Conservation (phyloP, 2,888 invertebrate species). For the Theretra japonica region DNA sequence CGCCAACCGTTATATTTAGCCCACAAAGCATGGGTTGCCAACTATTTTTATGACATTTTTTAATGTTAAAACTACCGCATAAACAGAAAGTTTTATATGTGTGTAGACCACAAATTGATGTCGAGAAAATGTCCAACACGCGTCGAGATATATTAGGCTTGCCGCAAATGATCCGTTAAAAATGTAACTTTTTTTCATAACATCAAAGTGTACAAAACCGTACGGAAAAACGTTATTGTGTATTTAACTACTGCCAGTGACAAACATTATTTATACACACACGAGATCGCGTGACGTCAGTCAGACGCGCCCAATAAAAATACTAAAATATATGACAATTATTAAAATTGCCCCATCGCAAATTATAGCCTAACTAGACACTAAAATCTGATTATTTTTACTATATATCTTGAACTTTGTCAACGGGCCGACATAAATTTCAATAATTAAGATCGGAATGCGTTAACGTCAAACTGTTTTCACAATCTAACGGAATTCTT, state of each 20-base stretch:
- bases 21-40: conserved; percentile 56
- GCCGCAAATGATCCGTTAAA: conserved; percentile 43
- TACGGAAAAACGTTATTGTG: conserved; percentile 51
- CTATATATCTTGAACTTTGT: conserved; percentile 11
- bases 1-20: conserved; percentile 36
- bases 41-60: conserved; percentile 67
- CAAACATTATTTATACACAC: conserved; percentile 2
- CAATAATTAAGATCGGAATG: background rate
- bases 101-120: conserved; percentile 28
- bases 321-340: conserved; percentile 20
- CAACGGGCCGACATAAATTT: conserved; percentile 11
- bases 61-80: conserved; percentile 58
- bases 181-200: conserved; percentile 37
- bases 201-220: conserved; percentile 45
- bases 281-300: conserved; percentile 3
- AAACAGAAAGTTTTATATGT: conserved; percentile 53
- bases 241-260: conserved; percentile 37
- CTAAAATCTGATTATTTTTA: conserved; percentile 3
- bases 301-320: conserved; percentile 11
- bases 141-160: conserved; percentile 43
- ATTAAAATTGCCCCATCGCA: background rate
- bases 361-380: conserved; percentile 14
- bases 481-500: too few species aligned
- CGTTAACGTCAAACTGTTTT: background rate
- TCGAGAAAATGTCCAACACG: conserved; percentile 29